Percentiles rank a stretch among this genome's conserved stretches.
phyloP scores from a whole-genome alignment of 2,113 vertebrate species.

The Aegithalos caudatus region DNA sequence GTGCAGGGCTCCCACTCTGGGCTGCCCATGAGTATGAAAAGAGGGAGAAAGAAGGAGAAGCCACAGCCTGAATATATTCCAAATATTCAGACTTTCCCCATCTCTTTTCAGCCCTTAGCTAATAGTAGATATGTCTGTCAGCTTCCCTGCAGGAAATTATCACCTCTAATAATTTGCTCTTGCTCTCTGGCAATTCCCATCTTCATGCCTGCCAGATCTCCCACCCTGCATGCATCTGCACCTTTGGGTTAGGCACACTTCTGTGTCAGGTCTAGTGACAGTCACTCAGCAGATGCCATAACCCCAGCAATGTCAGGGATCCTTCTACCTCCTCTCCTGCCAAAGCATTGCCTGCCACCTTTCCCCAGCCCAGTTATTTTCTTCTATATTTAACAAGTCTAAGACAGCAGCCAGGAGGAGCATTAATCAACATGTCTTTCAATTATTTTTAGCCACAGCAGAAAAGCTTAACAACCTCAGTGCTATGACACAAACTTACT shows the following conservation, averaged over 20 bases:
- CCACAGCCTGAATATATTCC: background rate
- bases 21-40: background rate
- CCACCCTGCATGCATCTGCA: background rate
- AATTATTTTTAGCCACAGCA: constrained; percentile 1
- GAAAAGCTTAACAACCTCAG: background rate
- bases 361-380: background rate
- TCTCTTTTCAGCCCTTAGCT: background rate
- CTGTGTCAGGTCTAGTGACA: background rate
- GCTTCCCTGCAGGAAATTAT: background rate
- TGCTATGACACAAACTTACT: constrained; percentile 74
- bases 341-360: background rate
- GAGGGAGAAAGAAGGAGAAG: background rate
- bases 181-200: background rate
- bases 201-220: background rate
- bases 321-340: background rate
- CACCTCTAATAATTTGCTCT: background rate
- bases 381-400: constrained; percentile 3
- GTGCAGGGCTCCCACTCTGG: background rate
- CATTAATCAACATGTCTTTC: background rate
- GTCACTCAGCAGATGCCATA: background rate
- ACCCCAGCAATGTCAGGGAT: background rate
- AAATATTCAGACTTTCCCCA: background rate
- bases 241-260: background rate
- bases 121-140: background rate
- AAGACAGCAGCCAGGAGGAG: background rate